Base-by-base conservation (phyloP, 2,113 vertebrate species). In the Podocnemis expansa region DNA sequence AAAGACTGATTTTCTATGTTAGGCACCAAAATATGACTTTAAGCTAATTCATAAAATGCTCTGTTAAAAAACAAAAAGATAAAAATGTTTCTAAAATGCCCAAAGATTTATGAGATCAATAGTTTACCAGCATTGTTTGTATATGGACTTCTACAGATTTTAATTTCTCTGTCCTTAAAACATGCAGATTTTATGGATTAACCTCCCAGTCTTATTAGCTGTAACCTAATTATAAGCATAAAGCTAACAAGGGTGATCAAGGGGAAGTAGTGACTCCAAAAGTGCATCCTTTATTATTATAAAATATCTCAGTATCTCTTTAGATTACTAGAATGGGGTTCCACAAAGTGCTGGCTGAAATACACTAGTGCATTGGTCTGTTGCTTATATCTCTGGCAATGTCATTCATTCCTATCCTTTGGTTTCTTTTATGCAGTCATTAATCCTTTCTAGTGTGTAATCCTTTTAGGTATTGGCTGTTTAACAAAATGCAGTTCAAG, bases 401-500 rank as follows among this genome's bases (percentile, higher is more conserved):
- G 87, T 76, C 85, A 94, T 93, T 95, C 84, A 56, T 80, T 84
- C 49, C 86, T 70, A 87, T 75, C 38, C 56, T 88, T 97, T 91
- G 2, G 6, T 89, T 73, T 90, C 91, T 85, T 91, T 63, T 4
- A 60, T 86, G 47, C 54, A 87, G 78, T 78, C 11, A 27, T 88
- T 97, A 96, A 85, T 96, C 84, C 91, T 94, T 91, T 78, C 1
- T 9, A 41, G 49, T 76, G 87, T 82, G 84, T 93, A 96, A 96
- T 97, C 95, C 95, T 95, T 93, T 95, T 86, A 82, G 67, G 83
- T 82, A 96, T 43, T 82, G 92, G 31, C 86, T 94, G 70, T 47
- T 96, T 70, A 97, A 90, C 75, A 91, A 96, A 96, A 95, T 73
- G 79, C 94, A 81, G 76, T 13, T 91, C 80, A 6, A 63, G 93